phyloP scores from a whole-genome alignment of 2,113 vertebrate genomes.

The Riparia riparia region DNA sequence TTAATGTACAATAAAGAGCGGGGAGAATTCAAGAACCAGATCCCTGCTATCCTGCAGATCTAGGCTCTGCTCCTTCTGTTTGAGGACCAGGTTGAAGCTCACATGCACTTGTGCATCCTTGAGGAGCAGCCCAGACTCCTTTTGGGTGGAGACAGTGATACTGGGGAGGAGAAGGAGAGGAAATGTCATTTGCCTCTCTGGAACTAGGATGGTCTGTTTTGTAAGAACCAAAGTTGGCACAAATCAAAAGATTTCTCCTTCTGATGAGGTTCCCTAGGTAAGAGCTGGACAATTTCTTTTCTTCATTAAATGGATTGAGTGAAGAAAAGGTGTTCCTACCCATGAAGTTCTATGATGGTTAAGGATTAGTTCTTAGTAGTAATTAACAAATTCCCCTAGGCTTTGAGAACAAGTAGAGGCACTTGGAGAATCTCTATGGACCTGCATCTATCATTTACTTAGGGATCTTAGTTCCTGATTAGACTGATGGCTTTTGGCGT shows the following conservation, averaged over 20 bases:
- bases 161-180: background rate
- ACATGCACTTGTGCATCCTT: background rate
- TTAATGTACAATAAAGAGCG: background rate
- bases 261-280: background rate
- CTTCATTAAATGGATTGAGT: background rate
- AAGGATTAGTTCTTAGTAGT: background rate
- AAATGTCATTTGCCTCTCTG: background rate
- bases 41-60: background rate
- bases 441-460: background rate
- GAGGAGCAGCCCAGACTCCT: background rate
- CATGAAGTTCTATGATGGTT: fast-evolving
- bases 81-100: background rate
- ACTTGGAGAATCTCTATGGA: background rate
- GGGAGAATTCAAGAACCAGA: background rate
- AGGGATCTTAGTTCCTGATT: background rate
- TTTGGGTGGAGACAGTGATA: background rate
- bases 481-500: background rate
- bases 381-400: background rate
- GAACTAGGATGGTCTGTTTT: background rate
- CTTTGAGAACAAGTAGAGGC: background rate
- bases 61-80: background rate
- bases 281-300: background rate
- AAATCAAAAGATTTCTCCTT: background rate
- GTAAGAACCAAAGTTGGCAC: background rate
- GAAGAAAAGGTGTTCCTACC: background rate